Percentiles rank a stretch among this genome's conserved stretches.
phyloP scores from a whole-genome alignment of 2,888 invertebrate species.

The Neoaliturus tenellus region DNA sequence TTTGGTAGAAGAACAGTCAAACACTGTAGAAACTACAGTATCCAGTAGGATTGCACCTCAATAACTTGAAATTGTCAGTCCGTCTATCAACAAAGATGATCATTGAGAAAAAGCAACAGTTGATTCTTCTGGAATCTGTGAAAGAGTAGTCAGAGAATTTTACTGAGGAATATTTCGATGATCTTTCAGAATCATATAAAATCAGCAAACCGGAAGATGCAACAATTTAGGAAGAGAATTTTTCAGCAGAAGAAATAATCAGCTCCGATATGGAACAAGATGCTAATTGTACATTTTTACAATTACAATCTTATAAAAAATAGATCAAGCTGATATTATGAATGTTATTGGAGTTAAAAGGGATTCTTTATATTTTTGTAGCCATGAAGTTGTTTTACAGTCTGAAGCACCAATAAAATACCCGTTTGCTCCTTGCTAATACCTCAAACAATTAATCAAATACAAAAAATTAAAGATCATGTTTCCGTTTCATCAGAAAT shows the following conservation, averaged over 20 bases:
- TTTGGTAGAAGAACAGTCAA: not conserved
- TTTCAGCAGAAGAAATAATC: slow-evolving; percentile 23
- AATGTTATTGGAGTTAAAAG: slow-evolving; percentile 21
- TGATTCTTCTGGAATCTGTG: slow-evolving; percentile 6
- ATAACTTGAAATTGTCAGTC: not conserved
- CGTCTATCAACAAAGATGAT: not conserved
- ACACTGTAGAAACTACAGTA: not conserved
- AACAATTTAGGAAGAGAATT: not conserved
- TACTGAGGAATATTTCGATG: not conserved
- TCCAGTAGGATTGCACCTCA: not conserved
- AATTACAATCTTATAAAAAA: not conserved
- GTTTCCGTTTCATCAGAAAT: not conserved
- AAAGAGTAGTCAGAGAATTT: not conserved
- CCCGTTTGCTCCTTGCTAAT: slow-evolving; percentile 16
- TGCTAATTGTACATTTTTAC: not conserved
- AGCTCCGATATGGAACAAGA: slow-evolving; percentile 11
- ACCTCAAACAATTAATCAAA: not conserved
- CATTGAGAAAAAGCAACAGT: too few species aligned
- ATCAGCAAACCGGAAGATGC: not conserved
- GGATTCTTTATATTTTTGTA: not conserved
- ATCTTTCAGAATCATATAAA: not conserved
- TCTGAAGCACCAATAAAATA: not conserved
- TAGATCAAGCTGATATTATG: slow-evolving; percentile 18
- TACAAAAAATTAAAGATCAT: not conserved
- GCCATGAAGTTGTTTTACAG: not conserved